Conservation (phyloP, 2,888 invertebrate genomes). For the Diploptera punctata region DNA sequence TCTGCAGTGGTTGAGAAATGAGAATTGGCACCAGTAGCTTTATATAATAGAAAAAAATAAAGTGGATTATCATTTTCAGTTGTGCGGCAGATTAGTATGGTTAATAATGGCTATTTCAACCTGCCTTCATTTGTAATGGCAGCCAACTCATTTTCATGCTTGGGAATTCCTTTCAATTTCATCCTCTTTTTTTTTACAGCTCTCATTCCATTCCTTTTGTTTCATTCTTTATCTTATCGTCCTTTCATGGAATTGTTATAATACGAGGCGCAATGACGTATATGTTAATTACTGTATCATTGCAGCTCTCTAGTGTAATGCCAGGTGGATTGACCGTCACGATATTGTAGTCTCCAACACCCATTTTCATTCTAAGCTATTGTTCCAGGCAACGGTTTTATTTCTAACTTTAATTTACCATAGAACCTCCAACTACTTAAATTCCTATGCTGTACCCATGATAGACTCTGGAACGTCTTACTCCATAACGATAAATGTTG, state of each 20-base stretch:
- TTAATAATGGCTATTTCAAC: not conserved
- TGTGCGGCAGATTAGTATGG: not conserved
- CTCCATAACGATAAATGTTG: too few relatives aligned
- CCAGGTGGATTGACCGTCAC: too few relatives aligned
- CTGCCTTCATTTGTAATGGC: not conserved
- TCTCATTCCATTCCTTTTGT: not conserved
- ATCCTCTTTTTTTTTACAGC: not conserved
- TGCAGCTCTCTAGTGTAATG: too few relatives aligned
- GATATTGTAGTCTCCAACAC: too few relatives aligned
- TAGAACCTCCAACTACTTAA: too few relatives aligned
- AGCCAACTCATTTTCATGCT: not conserved
- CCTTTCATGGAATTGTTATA: not conserved
- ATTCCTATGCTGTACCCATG: too few relatives aligned
- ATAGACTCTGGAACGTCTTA: too few relatives aligned
- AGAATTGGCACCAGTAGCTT: not conserved
- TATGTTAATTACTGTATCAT: not conserved
- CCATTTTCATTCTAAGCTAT: too few relatives aligned
- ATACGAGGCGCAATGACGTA: not conserved
- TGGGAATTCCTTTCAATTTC: not conserved
- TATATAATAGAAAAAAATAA: not conserved
- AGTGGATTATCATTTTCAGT: slow-evolving; percentile 3
- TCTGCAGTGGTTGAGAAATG: not conserved
- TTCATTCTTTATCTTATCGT: not conserved
- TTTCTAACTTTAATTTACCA: too few relatives aligned
- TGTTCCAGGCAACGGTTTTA: too few relatives aligned